Conservation (phyloP, 1,140 invertebrate species). For the Dolichoris vasculosae region DNA sequence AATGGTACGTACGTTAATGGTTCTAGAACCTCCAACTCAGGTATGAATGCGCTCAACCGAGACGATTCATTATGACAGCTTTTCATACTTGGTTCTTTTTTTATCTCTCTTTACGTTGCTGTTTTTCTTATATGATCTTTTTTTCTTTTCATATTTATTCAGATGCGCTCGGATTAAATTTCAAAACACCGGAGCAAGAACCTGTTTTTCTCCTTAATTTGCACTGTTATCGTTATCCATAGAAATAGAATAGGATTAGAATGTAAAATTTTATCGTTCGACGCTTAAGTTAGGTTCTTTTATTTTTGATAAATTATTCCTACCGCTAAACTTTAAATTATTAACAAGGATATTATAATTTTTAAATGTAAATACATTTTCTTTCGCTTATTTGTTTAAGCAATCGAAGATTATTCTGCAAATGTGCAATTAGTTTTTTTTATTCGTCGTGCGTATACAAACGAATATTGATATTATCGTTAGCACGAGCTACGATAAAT, state of each 20-base stretch:
- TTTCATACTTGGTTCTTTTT: constrained; percentile 63
- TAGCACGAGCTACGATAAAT: no score
- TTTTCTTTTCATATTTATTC: constrained; percentile 47
- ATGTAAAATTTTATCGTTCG: not conserved
- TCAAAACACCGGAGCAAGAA: constrained; percentile 39
- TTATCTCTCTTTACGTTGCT: constrained; percentile 46
- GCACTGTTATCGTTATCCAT: not conserved
- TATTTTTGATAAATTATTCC: not conserved
- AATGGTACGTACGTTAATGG: constrained; percentile 68
- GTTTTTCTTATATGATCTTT: constrained; percentile 31
- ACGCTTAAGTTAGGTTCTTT: no score
- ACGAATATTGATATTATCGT: no score
- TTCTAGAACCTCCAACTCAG: constrained; percentile 57
- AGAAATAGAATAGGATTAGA: not conserved
- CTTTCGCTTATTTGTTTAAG: no score
- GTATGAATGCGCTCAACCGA: constrained; percentile 65
- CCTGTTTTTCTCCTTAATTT: not conserved
- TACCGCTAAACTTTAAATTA: no score
- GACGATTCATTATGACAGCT: constrained; percentile 73
- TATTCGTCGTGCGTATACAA: no score
- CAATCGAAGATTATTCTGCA: no score
- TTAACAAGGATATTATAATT: no score
- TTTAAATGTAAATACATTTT: no score
- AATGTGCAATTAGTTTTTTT: no score
- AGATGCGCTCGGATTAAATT: constrained; percentile 37